phyloP scores from a whole-genome alignment of 35 echinoderm and acorn worm species.

The Eucidaris tribuloides region DNA sequence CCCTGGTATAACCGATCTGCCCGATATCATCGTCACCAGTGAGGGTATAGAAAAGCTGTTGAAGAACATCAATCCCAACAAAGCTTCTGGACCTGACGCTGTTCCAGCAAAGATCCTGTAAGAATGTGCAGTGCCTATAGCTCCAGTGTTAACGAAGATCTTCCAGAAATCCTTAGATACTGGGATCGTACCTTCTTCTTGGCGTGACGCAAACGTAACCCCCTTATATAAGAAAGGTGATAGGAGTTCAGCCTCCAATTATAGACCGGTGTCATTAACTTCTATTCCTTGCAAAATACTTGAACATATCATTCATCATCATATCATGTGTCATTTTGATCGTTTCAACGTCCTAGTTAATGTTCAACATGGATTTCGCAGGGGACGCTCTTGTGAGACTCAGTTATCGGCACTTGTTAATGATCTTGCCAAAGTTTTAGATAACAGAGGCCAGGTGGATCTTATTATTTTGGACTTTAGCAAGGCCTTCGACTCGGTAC shows the following conservation, averaged over 20 bases:
- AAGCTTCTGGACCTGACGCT: constrained; percentile 35
- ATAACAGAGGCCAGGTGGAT: constrained; percentile 39
- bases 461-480: constrained; percentile 50
- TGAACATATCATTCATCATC: constrained; percentile 34
- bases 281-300: constrained; percentile 46
- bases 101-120: constrained; percentile 30
- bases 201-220: constrained; percentile 47
- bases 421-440: constrained; percentile 45
- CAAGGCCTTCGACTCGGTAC: constrained; percentile 79
- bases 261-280: constrained; percentile 32
- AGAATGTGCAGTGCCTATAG: constrained; percentile 2
- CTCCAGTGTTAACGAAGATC: constrained; percentile 25
- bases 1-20: constrained; percentile 3
- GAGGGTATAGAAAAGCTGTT: constrained; percentile 39
- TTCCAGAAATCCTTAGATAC: constrained; percentile 45
- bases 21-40: neutral
- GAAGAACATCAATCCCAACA: constrained; percentile 2
- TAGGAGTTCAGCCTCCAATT: constrained; percentile 2
- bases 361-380: constrained; percentile 44
- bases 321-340: constrained; percentile 49
- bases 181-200: constrained; percentile 8
- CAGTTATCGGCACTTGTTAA: constrained; percentile 35
- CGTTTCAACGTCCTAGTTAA: constrained; percentile 20
- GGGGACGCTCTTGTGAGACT: constrained; percentile 32
- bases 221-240: constrained; percentile 46